Conservation (phyloP, 2,797 vertebrate genomes). For the Gymnoscopelus microlampas region DNA sequence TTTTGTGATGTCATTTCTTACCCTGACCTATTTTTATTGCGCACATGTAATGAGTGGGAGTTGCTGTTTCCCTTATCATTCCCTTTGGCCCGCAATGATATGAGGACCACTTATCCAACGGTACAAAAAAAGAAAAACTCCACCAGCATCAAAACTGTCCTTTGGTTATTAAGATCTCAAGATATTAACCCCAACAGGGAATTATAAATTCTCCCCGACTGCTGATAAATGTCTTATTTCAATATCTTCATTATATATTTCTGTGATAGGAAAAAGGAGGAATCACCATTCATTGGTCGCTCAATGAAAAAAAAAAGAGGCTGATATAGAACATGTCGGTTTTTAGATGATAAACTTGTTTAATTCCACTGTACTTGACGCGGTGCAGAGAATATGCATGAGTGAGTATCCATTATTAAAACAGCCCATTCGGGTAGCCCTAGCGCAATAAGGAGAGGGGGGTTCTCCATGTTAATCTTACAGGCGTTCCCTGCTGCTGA, state of each 20-base stretch:
- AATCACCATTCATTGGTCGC: conserved; percentile 35
- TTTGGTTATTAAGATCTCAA: conserved; percentile 52
- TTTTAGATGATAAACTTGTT: conserved; percentile 79
- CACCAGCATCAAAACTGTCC: conserved; percentile 31
- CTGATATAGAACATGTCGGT: conserved; percentile 65
- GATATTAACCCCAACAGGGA: conserved; percentile 55
- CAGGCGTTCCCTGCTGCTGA: conserved; percentile 71
- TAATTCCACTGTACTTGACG: conserved; percentile 76
- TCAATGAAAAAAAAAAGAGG: conserved; percentile 57
- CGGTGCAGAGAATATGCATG: conserved; percentile 74
- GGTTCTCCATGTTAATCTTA: conserved; percentile 69
- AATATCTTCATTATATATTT: conserved; percentile 45
- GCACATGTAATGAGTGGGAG: not conserved
- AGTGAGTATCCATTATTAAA: conserved; percentile 81
- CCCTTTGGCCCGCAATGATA: conserved; percentile 11
- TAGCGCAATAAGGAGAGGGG: conserved; percentile 61
- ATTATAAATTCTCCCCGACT: conserved; percentile 54
- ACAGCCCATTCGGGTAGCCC: conserved; percentile 57
- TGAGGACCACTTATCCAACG: conserved; percentile 25
- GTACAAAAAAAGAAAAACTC: not conserved
- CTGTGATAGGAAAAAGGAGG: conserved; percentile 41
- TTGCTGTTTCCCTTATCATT: conserved; percentile 11
- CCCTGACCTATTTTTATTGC: not conserved
- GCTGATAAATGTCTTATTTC: conserved; percentile 64
- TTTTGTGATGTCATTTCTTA: not conserved